Percentiles rank a stretch among this genome's conserved stretches.
phyloP scores from a whole-genome alignment of 2,113 vertebrate species.

The Chloropsis cyanopogon region DNA sequence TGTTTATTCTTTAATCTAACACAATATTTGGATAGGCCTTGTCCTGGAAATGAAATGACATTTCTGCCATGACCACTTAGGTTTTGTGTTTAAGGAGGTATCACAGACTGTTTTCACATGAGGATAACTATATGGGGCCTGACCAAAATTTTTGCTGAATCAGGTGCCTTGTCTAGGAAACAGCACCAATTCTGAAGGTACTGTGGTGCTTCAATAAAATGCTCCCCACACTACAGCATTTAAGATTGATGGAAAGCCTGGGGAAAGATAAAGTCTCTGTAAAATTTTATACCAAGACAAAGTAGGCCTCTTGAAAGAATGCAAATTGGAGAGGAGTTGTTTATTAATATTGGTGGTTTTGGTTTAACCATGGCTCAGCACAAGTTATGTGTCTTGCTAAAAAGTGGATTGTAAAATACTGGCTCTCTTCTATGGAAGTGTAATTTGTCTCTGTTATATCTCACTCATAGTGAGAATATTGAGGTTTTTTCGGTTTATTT shows the following conservation, averaged over 20 bases:
- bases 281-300: background rate
- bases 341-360: background rate
- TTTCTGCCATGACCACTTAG: background rate
- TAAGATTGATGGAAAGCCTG: background rate
- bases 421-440: background rate
- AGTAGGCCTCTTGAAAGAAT: background rate
- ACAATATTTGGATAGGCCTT: background rate
- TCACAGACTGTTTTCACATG: background rate
- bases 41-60: accelerated
- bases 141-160: background rate
- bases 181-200: background rate
- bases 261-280: background rate
- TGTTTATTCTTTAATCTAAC: background rate
- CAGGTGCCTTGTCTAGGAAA: background rate
- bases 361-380: background rate
- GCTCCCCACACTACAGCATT: background rate
- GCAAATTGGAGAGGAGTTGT: background rate
- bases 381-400: accelerated
- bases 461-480: background rate
- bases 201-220: background rate
- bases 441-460: background rate
- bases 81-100: background rate
- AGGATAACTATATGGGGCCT: background rate
- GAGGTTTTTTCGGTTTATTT: background rate
- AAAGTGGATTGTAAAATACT: background rate